A percentile compares a stretch with the other conserved stretches of the same genome.
These are phyloP conservation scores for Bactericera cockerelli DNA, from an alignment of 1,140 invertebrate species.

Conservation along the genomic window DNA sequence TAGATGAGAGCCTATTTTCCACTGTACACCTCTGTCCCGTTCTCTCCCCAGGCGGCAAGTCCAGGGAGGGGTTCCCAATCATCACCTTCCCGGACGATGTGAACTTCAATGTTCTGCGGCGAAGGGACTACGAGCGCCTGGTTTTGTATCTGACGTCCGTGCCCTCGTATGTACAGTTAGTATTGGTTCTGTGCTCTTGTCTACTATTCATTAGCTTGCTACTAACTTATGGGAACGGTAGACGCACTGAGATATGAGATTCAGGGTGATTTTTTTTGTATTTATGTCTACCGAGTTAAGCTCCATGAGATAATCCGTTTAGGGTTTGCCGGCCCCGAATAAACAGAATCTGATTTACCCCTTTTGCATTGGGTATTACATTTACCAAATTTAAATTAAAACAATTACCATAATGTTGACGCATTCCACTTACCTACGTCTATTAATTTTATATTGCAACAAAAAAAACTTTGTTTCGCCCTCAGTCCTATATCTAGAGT, in stretches of 20 bases:
- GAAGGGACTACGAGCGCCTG: conserved; percentile 77
- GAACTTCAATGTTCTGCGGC: conserved; percentile 64
- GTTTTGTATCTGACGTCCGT: conserved; percentile 88
- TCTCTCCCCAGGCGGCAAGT: conserved; percentile 75
- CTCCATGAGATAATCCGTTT: too few relatives aligned
- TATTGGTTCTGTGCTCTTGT: conserved; percentile 8
- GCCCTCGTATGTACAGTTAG: conserved; percentile 56
- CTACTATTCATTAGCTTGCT: background rate
- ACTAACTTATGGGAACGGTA: background rate
- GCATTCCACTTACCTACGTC: too few relatives aligned
- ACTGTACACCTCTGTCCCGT: too few relatives aligned
- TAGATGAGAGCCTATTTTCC: too few relatives aligned
- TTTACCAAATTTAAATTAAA: too few relatives aligned
- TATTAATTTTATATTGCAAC: too few relatives aligned
- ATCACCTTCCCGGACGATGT: conserved; percentile 86
- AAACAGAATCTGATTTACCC: too few relatives aligned
- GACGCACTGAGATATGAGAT: background rate
- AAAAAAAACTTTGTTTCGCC: too few relatives aligned
- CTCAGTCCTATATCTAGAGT: too few relatives aligned
- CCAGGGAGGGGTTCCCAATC: conserved; percentile 75
- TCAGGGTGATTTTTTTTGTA: background rate
- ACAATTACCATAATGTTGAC: too few relatives aligned
- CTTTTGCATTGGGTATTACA: too few relatives aligned
- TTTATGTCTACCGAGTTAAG: background rate
- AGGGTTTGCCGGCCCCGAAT: too few relatives aligned